Percentiles rank a stretch among this genome's conserved stretches.
Evolutionary conservation across 2,888 invertebrate species (phyloP).

Genomic region (Acanthosepion lycidas): DNA sequence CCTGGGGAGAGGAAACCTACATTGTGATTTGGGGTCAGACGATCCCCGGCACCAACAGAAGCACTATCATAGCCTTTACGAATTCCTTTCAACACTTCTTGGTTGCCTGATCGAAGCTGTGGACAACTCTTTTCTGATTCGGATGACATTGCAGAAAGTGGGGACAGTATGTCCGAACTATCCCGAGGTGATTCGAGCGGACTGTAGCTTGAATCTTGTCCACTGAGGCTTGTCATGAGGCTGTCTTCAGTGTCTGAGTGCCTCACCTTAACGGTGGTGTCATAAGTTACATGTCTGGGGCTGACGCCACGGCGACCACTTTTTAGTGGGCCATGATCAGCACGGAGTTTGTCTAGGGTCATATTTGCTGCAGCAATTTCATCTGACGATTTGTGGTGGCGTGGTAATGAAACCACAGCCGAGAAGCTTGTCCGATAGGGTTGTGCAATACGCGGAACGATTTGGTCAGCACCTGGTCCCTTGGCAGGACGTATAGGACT

Average conservation of each 20-base stretch:
- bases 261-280: conserved; percentile 65
- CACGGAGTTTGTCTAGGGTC: conserved; percentile 36
- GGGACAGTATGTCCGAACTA: conserved; percentile 43
- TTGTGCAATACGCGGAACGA: conserved; percentile 64
- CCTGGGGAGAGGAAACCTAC: conserved; percentile 47
- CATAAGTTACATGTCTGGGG: conserved; percentile 68
- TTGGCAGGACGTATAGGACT: conserved; percentile 57
- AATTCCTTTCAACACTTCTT: conserved; percentile 35
- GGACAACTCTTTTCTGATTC: conserved; percentile 49
- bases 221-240: conserved; percentile 60
- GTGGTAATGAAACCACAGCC: conserved; percentile 66
- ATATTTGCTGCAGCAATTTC: conserved; percentile 53
- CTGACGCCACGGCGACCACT: conserved; percentile 60
- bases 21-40: conserved; percentile 48
- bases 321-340: conserved; percentile 43
- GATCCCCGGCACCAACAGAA: conserved; percentile 12
- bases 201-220: conserved; percentile 53
- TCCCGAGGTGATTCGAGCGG: conserved; percentile 47
- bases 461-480: conserved; percentile 54
- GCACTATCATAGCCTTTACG: conserved; percentile 3
- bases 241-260: conserved; percentile 61
- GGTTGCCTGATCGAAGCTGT: conserved; percentile 34
- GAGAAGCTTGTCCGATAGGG: conserved; percentile 72
- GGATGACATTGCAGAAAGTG: conserved; percentile 46
- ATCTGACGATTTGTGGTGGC: conserved; percentile 60